A percentile compares a stretch with the other conserved stretches of the same genome.
Conservation (phyloP, 2,888 invertebrate species). For the Autographa gamma region DNA sequence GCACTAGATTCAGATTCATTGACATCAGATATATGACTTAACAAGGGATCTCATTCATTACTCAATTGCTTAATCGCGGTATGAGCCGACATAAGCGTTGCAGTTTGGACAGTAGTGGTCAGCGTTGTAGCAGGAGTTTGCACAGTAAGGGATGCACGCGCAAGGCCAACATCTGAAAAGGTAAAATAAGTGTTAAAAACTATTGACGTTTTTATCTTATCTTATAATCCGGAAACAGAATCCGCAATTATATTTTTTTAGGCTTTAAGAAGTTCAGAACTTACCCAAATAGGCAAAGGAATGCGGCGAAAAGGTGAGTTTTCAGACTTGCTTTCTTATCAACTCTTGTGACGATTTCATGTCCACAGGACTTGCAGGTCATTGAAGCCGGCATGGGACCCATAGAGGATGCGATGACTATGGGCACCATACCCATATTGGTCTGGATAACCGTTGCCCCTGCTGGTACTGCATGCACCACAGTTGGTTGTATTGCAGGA, state of each 20-base stretch:
- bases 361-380: slow-evolving; percentile 83
- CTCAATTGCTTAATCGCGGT: slow-evolving; percentile 48
- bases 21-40: not conserved
- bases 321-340: slow-evolving; percentile 78
- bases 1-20: too few relatives aligned
- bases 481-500: slow-evolving; percentile 14
- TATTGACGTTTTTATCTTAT: too few relatives aligned
- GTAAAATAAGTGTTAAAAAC: not conserved
- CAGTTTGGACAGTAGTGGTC: slow-evolving; percentile 90
- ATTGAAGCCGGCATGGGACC: slow-evolving; percentile 64
- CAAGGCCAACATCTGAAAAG: slow-evolving; percentile 87
- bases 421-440: slow-evolving; percentile 22
- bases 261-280: slow-evolving; percentile 36
- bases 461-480: not conserved
- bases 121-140: slow-evolving; percentile 86
- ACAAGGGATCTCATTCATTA: slow-evolving; percentile 30
- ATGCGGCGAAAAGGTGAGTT: slow-evolving; percentile 87
- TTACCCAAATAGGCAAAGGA: slow-evolving; percentile 83
- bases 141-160: slow-evolving; percentile 88
- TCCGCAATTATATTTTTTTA: too few relatives aligned
- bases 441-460: slow-evolving; percentile 19
- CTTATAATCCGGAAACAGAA: too few relatives aligned
- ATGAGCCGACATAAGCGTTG: slow-evolving; percentile 86
- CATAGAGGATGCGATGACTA: slow-evolving; percentile 61
- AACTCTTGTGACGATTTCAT: slow-evolving; percentile 79